Evolutionary conservation across 2,113 vertebrate genomes (phyloP).

Genomic region (Ceratotherium simum): DNA sequence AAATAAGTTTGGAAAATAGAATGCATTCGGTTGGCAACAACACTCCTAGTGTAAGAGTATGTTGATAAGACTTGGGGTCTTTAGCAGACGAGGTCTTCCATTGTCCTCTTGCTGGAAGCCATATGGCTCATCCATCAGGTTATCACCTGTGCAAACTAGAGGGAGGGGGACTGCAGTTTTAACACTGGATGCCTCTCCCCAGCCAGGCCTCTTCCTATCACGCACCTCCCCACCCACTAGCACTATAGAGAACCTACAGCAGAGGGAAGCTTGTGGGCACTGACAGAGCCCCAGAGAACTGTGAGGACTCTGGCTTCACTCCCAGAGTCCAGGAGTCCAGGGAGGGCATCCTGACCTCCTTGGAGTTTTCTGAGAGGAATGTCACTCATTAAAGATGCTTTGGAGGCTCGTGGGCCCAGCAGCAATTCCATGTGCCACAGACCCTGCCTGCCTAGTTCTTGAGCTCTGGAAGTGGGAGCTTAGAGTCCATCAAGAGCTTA

Average conservation of each 20-base stretch:
- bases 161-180: background rate
- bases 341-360: background rate
- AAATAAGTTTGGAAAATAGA: background rate
- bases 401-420: background rate
- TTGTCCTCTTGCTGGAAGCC: background rate
- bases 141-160: background rate
- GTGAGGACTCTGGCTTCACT: background rate
- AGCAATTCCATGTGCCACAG: background rate
- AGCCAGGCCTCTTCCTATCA: background rate
- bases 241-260: background rate
- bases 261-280: background rate
- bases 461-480: background rate
- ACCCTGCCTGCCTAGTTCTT: background rate
- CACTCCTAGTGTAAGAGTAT: rapidly evolving
- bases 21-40: background rate
- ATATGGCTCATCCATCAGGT: background rate
- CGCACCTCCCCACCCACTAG: background rate
- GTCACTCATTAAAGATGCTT: background rate
- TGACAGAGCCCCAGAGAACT: background rate
- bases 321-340: no score
- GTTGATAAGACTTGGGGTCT: no score
- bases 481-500: background rate
- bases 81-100: rapidly evolving
- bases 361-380: background rate
- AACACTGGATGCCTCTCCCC: background rate